phyloP scores from a whole-genome alignment of 2,797 vertebrate species.

The Petrocephalus sullivani region DNA sequence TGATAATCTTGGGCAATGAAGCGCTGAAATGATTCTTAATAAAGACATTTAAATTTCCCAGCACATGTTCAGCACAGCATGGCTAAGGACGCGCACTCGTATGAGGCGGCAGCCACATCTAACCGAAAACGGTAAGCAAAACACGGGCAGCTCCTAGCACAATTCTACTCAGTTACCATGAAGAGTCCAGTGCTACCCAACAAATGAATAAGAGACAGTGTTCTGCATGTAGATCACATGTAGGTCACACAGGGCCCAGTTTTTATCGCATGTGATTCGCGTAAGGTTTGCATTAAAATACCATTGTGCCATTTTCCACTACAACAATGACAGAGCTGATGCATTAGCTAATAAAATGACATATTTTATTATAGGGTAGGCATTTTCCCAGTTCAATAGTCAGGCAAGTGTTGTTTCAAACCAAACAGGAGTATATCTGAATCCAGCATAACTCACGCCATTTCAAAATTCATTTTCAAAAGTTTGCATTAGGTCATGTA shows the following conservation, averaged over 20 bases:
- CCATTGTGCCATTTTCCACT: conserved; percentile 16
- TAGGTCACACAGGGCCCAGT: not conserved
- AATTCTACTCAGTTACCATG: not conserved
- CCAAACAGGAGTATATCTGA: not conserved
- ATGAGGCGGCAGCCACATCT: not conserved
- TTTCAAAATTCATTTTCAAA: conserved; percentile 5
- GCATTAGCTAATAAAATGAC: conserved; percentile 37
- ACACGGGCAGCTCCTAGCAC: not conserved
- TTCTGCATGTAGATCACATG: not conserved
- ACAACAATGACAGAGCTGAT: conserved; percentile 18
- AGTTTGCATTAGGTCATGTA: not conserved
- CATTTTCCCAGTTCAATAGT: not conserved
- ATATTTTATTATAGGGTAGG: not conserved
- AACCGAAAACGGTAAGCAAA: not conserved
- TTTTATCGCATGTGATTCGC: not conserved
- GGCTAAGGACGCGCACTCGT: not conserved
- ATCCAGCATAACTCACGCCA: not conserved
- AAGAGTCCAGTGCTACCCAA: not conserved
- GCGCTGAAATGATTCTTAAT: not conserved
- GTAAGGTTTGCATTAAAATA: not conserved
- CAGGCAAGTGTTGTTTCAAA: conserved; percentile 21
- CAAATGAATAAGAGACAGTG: not conserved
- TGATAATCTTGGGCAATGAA: not conserved
- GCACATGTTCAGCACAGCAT: not conserved
- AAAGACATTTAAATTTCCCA: not conserved